Evolutionary conservation across 2,113 vertebrate species (phyloP).

Genomic region (Stictonetta naevosa): DNA sequence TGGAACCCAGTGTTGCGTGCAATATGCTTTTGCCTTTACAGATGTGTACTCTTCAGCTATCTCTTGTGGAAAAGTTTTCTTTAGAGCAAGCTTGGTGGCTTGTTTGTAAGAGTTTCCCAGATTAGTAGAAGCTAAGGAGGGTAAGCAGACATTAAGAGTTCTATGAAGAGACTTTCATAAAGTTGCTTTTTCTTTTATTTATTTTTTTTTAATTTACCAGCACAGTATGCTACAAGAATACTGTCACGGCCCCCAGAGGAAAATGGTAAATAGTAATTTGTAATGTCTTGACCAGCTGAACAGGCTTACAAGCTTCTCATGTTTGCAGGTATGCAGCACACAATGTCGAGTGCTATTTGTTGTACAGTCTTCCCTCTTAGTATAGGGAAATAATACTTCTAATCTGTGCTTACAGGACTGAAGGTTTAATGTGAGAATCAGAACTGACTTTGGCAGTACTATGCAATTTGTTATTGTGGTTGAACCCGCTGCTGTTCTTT

Average conservation of each 20-base stretch:
- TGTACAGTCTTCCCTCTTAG: neutral
- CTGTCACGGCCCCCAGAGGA: neutral
- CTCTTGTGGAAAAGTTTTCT: neutral
- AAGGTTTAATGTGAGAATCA: neutral
- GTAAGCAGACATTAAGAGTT: neutral
- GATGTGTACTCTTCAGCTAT: fast-evolving
- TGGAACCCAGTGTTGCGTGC: neutral
- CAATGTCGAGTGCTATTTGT: neutral
- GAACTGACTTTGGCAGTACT: neutral
- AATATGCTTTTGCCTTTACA: neutral
- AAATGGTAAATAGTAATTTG: neutral
- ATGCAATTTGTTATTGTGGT: neutral
- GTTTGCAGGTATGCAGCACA: neutral
- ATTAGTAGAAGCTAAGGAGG: neutral
- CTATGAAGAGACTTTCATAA: neutral
- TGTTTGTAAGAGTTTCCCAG: neutral
- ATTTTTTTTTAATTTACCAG: neutral
- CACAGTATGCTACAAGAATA: neutral
- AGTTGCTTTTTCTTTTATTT: neutral
- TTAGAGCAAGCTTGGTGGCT: neutral
- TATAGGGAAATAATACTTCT: neutral
- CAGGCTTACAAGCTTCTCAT: neutral
- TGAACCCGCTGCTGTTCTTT: neutral
- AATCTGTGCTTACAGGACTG: neutral
- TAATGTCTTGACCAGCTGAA: neutral